phyloP scores from a whole-genome alignment of 1,140 invertebrate species.

The Drosophila azteca region DNA sequence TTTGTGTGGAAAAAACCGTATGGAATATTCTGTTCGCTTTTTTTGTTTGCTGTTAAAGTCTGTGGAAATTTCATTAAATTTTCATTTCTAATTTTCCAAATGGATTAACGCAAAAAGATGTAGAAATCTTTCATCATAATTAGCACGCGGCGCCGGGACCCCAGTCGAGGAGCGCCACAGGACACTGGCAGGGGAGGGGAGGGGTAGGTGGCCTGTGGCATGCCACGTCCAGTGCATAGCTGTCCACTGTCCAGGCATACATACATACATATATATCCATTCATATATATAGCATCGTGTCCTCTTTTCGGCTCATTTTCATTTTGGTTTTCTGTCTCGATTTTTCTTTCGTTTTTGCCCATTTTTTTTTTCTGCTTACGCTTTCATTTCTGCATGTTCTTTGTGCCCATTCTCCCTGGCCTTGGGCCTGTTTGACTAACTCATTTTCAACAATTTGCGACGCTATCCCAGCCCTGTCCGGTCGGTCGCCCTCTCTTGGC shows the following conservation, averaged over 20 bases:
- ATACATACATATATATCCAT: conserved; percentile 32
- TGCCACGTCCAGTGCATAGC: conserved; percentile 44
- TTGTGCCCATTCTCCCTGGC: conserved; percentile 54
- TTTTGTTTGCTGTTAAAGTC: conserved; percentile 47
- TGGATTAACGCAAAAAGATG: conserved; percentile 81
- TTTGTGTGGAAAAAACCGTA: conserved; percentile 40
- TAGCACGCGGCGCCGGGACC: conserved; percentile 67
- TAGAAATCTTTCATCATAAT: conserved; percentile 82
- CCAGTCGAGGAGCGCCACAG: conserved; percentile 13
- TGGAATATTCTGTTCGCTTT: conserved; percentile 20
- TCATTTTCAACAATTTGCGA: conserved; percentile 75
- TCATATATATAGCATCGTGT: conserved; percentile 18
- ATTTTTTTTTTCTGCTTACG: conserved; percentile 57
- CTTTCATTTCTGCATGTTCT: conserved; percentile 55
- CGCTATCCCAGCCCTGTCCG: conserved; percentile 1
- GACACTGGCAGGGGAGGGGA: not conserved
- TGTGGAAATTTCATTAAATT: conserved; percentile 79
- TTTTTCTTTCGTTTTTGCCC: conserved; percentile 11
- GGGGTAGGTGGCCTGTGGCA: not conserved
- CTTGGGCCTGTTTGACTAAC: conserved; percentile 77
- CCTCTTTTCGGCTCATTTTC: conserved; percentile 49
- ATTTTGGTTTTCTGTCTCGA: conserved; percentile 19
- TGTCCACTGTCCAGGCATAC: conserved; percentile 54
- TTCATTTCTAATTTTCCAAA: conserved; percentile 82
- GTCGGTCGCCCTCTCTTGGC: not conserved